phyloP scores from a whole-genome alignment of 2,888 invertebrate species.

The Hydrotaea diabolus region DNA sequence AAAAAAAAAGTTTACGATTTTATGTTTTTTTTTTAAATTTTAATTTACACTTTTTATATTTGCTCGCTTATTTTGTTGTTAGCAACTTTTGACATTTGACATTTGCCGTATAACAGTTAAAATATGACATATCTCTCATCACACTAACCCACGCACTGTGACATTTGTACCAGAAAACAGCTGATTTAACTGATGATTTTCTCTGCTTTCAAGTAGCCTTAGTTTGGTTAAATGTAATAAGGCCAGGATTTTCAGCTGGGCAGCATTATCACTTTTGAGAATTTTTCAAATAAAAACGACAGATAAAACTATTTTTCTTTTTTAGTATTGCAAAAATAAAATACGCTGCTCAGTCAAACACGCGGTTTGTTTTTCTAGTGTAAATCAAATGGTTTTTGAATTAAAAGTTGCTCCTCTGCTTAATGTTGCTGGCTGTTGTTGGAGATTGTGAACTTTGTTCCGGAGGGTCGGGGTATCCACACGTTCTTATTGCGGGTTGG shows the following conservation, averaged over 20 bases:
- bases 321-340: no score
- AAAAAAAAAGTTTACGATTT: not conserved
- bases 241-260: conserved; percentile 28
- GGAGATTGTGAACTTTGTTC: conserved; percentile 11
- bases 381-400: not conserved
- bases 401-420: no score
- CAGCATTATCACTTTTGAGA: conserved; percentile 20
- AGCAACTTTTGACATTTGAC: not conserved
- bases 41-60: no score
- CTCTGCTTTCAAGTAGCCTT: not conserved
- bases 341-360: not conserved
- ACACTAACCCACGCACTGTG: conserved; percentile 23
- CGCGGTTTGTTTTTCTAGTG: not conserved
- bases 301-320: not conserved
- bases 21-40: conserved; percentile 5
- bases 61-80: no score
- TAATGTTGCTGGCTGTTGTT: not conserved
- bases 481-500: conserved; percentile 8
- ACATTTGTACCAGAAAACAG: conserved; percentile 49
- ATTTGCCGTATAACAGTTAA: conserved; percentile 39
- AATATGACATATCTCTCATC: conserved; percentile 6
- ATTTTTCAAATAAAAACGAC: conserved; percentile 6
- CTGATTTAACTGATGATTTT: conserved; percentile 53
- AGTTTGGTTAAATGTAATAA: not conserved
- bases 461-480: not conserved